These are phyloP conservation scores for Sebastes cheni DNA, from an alignment of 2,797 vertebrate species.

Conservation along the genomic window DNA sequence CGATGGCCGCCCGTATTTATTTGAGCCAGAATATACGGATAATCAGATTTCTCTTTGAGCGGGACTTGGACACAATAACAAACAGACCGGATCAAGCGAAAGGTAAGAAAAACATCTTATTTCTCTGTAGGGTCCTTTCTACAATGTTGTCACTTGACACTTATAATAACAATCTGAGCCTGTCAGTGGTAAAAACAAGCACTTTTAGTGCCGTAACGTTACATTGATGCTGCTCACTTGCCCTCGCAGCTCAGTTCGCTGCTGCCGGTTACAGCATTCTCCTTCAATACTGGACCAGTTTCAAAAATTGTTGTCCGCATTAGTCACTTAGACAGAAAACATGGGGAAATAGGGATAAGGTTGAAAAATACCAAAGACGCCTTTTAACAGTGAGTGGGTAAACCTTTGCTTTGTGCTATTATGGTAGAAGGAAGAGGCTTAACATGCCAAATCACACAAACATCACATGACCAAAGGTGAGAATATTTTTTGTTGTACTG, in stretches of 20 bases:
- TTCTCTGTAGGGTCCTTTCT: background rate
- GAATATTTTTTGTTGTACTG: conserved; percentile 5
- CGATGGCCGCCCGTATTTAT: no score
- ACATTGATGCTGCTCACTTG: no score
- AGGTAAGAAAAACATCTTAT: background rate
- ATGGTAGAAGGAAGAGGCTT: conserved; percentile 15
- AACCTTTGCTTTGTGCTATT: conserved; percentile 33
- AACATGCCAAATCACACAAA: conserved; percentile 14
- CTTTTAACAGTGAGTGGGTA: background rate
- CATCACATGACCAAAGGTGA: conserved; percentile 12
- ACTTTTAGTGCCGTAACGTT: no score
- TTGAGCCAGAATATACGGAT: no score
- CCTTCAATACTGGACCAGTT: background rate
- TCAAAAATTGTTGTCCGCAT: background rate
- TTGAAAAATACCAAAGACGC: background rate
- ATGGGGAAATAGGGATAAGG: background rate
- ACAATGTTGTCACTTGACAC: background rate
- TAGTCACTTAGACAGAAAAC: no score
- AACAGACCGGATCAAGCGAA: no score
- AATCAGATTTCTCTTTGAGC: no score
- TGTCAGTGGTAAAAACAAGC: no score
- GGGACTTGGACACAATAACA: no score
- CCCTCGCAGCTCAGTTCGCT: no score
- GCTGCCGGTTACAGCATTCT: no score
- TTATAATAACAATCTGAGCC: background rate